Conservation (phyloP, 2,888 invertebrate genomes). For the Xiphydria camelus region DNA sequence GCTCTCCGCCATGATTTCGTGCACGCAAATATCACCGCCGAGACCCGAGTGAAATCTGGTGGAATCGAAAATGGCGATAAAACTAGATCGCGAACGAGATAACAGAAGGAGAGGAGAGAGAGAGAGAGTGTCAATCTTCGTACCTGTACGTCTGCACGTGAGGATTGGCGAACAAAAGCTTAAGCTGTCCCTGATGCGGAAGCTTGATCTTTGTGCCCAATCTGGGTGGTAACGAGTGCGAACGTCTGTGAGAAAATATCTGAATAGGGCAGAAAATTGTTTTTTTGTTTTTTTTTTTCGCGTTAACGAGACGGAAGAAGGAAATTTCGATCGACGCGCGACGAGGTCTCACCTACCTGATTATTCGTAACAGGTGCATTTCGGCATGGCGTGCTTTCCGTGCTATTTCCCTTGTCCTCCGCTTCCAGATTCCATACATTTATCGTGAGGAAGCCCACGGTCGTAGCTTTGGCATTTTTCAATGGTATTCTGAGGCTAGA, state of each 20-base stretch:
- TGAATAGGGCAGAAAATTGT: too few relatives aligned
- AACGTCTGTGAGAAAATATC: constrained; percentile 70
- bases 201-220: constrained; percentile 80
- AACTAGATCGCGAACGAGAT: too few relatives aligned
- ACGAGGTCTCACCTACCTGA: constrained; percentile 16
- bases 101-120: too few relatives aligned
- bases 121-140: constrained; percentile 29
- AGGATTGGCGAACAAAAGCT: constrained; percentile 76
- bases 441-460: constrained; percentile 82
- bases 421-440: constrained; percentile 85
- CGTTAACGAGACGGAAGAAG: too few relatives aligned
- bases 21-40: constrained; percentile 89
- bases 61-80: too few relatives aligned
- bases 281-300: too few relatives aligned
- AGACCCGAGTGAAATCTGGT: constrained; percentile 88
- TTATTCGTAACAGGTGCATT: constrained; percentile 57
- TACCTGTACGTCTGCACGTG: constrained; percentile 61
- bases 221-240: constrained; percentile 83
- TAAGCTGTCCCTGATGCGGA: constrained; percentile 76
- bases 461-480: constrained; percentile 66
- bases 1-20: constrained; percentile 91
- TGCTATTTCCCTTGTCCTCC: constrained; percentile 72
- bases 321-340: too few relatives aligned
- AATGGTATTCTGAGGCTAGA: constrained; percentile 64
- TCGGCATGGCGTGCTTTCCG: constrained; percentile 70